Conservation (phyloP, 2,888 invertebrate genomes). For the Tinea trinotella region DNA sequence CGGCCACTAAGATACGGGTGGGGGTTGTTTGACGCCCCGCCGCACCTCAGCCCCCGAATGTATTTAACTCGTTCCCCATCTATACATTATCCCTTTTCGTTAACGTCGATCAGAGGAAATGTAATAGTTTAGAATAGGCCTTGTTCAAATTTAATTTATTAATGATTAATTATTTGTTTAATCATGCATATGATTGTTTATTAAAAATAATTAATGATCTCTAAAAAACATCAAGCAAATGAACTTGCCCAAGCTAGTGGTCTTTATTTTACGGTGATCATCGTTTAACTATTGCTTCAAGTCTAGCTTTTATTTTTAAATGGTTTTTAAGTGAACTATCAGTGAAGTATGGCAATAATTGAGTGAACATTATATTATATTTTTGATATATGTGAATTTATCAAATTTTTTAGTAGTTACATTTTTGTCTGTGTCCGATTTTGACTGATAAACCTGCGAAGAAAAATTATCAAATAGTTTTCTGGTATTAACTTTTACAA, state of each 20-base stretch:
- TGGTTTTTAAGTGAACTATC: slow-evolving; percentile 11
- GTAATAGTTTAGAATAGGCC: too few species aligned
- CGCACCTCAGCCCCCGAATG: too few species aligned
- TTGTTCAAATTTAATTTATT: too few species aligned
- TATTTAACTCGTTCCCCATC: too few species aligned
- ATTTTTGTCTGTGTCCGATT: slow-evolving; percentile 72
- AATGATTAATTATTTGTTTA: too few species aligned
- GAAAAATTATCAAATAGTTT: slow-evolving; percentile 67
- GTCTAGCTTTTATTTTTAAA: slow-evolving; percentile 12
- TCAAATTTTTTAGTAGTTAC: slow-evolving; percentile 63
- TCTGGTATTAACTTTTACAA: too few species aligned
- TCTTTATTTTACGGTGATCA: neutral
- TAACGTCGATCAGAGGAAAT: too few species aligned
- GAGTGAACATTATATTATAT: slow-evolving; percentile 26
- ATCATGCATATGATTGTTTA: neutral
- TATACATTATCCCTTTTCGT: too few species aligned
- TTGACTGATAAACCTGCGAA: slow-evolving; percentile 73
- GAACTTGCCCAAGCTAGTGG: slow-evolving; percentile 16
- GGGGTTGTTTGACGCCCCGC: too few species aligned
- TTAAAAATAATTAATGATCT: neutral
- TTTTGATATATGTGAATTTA: slow-evolving; percentile 58
- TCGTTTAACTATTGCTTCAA: slow-evolving; percentile 14
- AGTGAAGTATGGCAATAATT: slow-evolving; percentile 16
- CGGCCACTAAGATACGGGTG: too few species aligned
- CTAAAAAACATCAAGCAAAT: neutral